Evolutionary conservation across 2,888 invertebrate genomes (phyloP).

Genomic region (Parnassius smintheus): DNA sequence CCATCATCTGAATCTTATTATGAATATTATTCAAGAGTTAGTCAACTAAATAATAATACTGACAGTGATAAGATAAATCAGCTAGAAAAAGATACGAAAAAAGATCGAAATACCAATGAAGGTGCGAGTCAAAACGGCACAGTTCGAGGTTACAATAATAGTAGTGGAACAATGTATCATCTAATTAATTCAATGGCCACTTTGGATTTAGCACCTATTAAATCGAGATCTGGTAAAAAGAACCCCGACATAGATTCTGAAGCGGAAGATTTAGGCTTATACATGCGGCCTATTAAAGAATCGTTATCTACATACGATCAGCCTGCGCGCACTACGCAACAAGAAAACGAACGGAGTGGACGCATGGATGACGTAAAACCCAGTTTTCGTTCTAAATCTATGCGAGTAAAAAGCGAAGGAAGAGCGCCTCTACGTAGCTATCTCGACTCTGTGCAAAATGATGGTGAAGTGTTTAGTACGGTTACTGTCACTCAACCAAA

Average conservation of each 20-base stretch:
- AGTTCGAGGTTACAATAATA: slow-evolving; percentile 40
- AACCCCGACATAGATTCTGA: slow-evolving; percentile 60
- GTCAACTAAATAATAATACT: slow-evolving; percentile 75
- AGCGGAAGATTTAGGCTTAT: slow-evolving; percentile 73
- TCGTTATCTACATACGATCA: slow-evolving; percentile 73
- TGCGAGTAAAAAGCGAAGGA: slow-evolving; percentile 77
- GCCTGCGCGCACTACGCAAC: slow-evolving; percentile 67
- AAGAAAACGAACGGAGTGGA: slow-evolving; percentile 63
- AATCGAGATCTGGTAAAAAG: slow-evolving; percentile 56
- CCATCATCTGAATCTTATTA: slow-evolving; percentile 76
- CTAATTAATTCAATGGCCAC: slow-evolving; percentile 75
- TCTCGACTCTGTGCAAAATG: slow-evolving; percentile 58
- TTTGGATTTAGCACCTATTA: slow-evolving; percentile 66
- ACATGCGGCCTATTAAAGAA: slow-evolving; percentile 70
- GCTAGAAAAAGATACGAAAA: slow-evolving; percentile 60
- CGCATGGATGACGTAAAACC: slow-evolving; percentile 67
- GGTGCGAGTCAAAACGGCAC: slow-evolving; percentile 35
- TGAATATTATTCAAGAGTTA: slow-evolving; percentile 76
- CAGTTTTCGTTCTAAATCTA: slow-evolving; percentile 77
- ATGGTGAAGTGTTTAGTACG: slow-evolving; percentile 55
- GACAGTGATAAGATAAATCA: slow-evolving; percentile 74
- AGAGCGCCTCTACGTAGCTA: slow-evolving; percentile 69
- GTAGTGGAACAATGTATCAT: slow-evolving; percentile 66
- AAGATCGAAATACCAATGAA: slow-evolving; percentile 47
- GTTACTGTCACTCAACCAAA: slow-evolving; percentile 79